phyloP scores from a whole-genome alignment of 2,797 vertebrate species.

The Oceanodroma leucorhoa region DNA sequence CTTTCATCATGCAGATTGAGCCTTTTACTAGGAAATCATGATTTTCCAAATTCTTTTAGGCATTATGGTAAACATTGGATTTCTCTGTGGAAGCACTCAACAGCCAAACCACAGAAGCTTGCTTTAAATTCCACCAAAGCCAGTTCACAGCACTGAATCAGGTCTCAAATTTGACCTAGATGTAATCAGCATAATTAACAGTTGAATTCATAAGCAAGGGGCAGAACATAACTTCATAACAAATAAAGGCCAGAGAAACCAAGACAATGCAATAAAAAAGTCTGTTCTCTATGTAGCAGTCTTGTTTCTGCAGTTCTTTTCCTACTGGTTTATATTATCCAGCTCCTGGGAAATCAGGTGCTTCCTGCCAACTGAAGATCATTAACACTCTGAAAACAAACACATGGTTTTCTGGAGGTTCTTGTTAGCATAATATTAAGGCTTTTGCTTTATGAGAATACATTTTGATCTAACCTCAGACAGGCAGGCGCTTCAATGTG shows the following conservation, averaged over 20 bases:
- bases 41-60: conserved; percentile 6
- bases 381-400: conserved; percentile 33
- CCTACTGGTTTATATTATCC: neutral
- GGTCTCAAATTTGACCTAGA: neutral
- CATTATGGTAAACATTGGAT: neutral
- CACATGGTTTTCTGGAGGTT: neutral
- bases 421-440: neutral
- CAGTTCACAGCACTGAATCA: neutral
- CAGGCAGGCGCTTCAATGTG: neutral
- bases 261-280: neutral
- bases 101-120: neutral
- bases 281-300: neutral
- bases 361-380: neutral
- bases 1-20: neutral
- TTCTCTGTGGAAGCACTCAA: neutral
- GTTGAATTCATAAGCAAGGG: neutral
- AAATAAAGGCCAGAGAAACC: neutral
- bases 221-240: neutral
- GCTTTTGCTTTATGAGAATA: neutral
- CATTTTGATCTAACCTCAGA: neutral
- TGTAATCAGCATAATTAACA: neutral
- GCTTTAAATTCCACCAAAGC: neutral
- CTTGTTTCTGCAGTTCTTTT: neutral
- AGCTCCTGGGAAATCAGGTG: conserved; percentile 13
- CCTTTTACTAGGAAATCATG: neutral